A percentile compares a stretch with the other conserved stretches of the same genome.
Evolutionary conservation across 92 coral and sea anemone genomes (phyloP).

Genomic region (Montipora capitata): DNA sequence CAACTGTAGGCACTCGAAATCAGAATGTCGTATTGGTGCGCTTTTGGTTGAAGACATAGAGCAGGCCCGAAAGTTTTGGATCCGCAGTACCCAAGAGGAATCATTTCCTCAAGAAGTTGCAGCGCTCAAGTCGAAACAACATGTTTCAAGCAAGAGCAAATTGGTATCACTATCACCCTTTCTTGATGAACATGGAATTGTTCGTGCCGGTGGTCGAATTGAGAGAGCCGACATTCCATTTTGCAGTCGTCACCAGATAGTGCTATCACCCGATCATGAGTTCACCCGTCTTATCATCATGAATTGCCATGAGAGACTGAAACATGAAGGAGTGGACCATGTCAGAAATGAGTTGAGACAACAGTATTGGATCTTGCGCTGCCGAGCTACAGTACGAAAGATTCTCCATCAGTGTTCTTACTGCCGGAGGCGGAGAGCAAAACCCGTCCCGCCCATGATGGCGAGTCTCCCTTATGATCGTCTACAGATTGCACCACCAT

Average conservation of each 20-base stretch:
- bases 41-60: not conserved
- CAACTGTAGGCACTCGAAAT: conserved; percentile 19
- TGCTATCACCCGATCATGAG: conserved; percentile 51
- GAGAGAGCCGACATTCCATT: conserved; percentile 63
- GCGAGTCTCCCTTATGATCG: conserved; percentile 55
- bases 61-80: no score
- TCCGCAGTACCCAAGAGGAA: no score
- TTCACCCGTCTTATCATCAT: conserved; percentile 53
- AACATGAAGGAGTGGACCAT: conserved; percentile 60
- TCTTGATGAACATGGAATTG: conserved; percentile 56
- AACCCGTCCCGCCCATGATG: conserved; percentile 68
- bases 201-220: conserved; percentile 72
- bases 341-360: conserved; percentile 72
- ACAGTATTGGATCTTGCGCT: conserved; percentile 67
- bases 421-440: conserved; percentile 55
- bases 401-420: conserved; percentile 28
- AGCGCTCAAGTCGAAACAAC: conserved; percentile 2
- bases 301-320: conserved; percentile 41
- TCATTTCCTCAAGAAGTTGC: no score
- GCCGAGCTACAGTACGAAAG: conserved; percentile 30
- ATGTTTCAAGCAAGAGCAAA: not conserved
- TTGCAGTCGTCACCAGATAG: conserved; percentile 63
- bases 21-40: conserved; percentile 30
- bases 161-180: conserved; percentile 44
- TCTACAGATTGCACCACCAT: conserved; percentile 45